Base-by-base conservation (phyloP, 2,113 vertebrate genomes). In the Hylia prasina region DNA sequence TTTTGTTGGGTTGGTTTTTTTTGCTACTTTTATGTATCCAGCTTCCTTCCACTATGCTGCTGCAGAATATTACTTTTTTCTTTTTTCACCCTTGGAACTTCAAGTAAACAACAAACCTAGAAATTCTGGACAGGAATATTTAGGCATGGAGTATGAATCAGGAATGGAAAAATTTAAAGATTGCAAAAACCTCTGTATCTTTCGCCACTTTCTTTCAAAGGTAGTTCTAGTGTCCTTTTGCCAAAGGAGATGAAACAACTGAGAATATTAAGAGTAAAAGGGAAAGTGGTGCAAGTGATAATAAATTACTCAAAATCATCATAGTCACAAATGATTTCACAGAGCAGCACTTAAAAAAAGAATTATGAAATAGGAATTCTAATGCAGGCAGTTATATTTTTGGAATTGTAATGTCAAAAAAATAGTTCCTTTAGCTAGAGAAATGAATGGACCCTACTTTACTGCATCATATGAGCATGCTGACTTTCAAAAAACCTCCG, bases 281-380 rank as follows among this genome's bases (percentile, higher is more conserved):
- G 35, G 76, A 89, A 96, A 79, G 86, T 90, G 89, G 86, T 90
- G 47, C 47, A 87, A 93, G 68, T 87, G 93, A 91, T 95, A 88
- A 94, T 75, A 87, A 92, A 89, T 90, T 70, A 60, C 64, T 94
- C 76, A 93, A 91, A 96, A 92, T 93, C 80, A 87, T 71, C 69
- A 54, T 66, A 87, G 89, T 81, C 83, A 89, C 44, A 89, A 95
- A 89, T 90, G 12, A 91, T 96, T 96, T 95, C 91, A 92, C 72
- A 94, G 76, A 87, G 35, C 35, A 81, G 42, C 11, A 50, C 68
- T 91, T 87, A 47, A 86, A 90, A 79, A 89, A 85, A 83, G 31
- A 93, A 80, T 42, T 87, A 88, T 54, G 33, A 65, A 87, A 65
- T 66, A 90, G 16, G 45, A 90, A 73, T 81, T 92, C 27, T 93